These are phyloP conservation scores for Drosophila arawakana DNA, from an alignment of 1,140 invertebrate species.

Conservation along the genomic window DNA sequence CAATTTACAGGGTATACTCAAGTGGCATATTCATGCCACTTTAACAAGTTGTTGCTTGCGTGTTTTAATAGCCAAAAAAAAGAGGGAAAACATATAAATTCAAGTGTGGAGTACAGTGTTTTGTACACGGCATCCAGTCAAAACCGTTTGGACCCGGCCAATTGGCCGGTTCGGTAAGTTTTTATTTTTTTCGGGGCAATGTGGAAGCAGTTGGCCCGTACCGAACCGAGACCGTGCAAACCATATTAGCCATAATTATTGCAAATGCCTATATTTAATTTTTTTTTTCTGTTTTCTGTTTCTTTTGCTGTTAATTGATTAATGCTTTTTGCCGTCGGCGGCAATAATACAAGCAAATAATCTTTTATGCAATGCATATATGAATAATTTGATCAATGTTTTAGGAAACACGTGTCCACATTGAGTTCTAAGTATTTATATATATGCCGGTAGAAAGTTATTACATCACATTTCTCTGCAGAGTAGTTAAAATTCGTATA, in stretches of 20 bases:
- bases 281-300: constrained; percentile 23
- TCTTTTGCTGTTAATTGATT: constrained; percentile 63
- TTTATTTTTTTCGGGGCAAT: constrained; percentile 24
- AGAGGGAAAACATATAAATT: constrained; percentile 28
- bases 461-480: neutral
- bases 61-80: constrained; percentile 36
- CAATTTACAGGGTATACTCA: constrained; percentile 1
- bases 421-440: neutral
- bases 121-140: constrained; percentile 25
- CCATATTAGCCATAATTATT: constrained; percentile 63
- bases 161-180: constrained; percentile 31
- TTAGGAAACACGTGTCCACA: constrained; percentile 27
- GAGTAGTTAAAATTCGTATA: constrained; percentile 19
- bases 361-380: constrained; percentile 56
- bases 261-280: constrained; percentile 67
- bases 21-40: neutral
- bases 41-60: constrained; percentile 27
- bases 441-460: neutral
- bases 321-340: constrained; percentile 45
- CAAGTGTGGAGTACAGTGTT: constrained; percentile 21
- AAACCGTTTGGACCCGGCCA: constrained; percentile 12
- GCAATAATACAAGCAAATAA: constrained; percentile 57
- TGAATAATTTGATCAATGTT: constrained; percentile 55
- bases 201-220: constrained; percentile 23
- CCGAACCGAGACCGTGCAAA: constrained; percentile 2